These are phyloP conservation scores for Halocynthia roretzi DNA, from an alignment of 23 tunicate species.

Conservation along the genomic window DNA sequence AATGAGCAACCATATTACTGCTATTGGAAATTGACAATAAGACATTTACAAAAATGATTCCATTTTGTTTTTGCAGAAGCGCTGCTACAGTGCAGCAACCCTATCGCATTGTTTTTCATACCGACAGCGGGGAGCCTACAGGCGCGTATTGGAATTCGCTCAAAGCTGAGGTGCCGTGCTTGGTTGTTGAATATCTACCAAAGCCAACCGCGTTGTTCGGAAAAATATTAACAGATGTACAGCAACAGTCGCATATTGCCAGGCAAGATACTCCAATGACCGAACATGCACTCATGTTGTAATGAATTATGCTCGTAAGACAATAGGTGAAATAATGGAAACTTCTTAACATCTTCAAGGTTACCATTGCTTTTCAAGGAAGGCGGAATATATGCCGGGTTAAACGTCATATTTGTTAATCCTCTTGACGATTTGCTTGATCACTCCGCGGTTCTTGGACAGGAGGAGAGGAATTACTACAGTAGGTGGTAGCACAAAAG, in stretches of 20 bases:
- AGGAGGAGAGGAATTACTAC: neutral
- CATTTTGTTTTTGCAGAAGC: no score
- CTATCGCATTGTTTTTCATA: neutral
- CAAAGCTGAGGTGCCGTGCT: neutral
- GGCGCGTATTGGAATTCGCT: conserved; percentile 3
- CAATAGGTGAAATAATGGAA: neutral
- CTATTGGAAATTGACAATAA: no score
- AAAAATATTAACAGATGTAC: no score
- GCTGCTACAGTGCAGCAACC: conserved; percentile 4
- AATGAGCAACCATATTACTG: no score
- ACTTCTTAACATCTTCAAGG: neutral
- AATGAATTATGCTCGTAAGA: no score
- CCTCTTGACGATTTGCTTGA: conserved; percentile 4
- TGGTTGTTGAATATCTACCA: conserved; percentile 1
- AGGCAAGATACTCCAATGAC: no score
- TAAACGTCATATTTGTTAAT: neutral
- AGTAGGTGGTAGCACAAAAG: neutral
- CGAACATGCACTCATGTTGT: no score
- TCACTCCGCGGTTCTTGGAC: neutral
- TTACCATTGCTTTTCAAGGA: neutral
- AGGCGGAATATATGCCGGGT: neutral
- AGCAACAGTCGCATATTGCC: no score
- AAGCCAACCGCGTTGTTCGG: neutral
- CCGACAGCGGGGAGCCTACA: conserved; percentile 6
- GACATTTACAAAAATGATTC: no score